These are phyloP conservation scores for Pentalonia nigronervosa DNA, from an alignment of 1,140 invertebrate genomes.

Conservation along the genomic window DNA sequence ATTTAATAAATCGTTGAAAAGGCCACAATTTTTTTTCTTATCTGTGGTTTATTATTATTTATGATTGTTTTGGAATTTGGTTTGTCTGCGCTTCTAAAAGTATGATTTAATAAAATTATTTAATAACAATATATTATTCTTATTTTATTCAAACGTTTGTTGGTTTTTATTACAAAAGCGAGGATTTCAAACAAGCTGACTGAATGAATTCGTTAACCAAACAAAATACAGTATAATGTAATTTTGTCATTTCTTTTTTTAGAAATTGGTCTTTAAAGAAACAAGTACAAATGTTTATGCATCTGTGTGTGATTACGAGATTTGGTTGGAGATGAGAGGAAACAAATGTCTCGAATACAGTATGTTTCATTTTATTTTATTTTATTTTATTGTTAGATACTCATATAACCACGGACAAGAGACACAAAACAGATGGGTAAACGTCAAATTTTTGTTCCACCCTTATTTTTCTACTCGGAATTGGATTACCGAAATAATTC, in stretches of 20 bases:
- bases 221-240: not conserved
- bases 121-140: not conserved
- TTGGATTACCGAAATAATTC: not conserved
- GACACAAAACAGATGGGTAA: not conserved
- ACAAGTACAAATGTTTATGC: not conserved
- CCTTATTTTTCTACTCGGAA: not conserved
- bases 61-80: not conserved
- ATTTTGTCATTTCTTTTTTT: not conserved
- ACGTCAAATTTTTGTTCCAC: not conserved
- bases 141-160: not conserved
- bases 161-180: not conserved
- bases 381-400: conserved; percentile 3
- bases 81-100: not conserved
- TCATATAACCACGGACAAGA: not conserved
- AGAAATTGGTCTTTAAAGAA: not conserved
- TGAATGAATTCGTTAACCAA: not conserved
- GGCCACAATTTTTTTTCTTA: not conserved
- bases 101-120: not conserved
- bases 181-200: not conserved
- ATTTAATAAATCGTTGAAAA: not conserved
- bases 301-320: not conserved
- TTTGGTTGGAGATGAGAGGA: not conserved
- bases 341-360: not conserved
- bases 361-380: conserved; percentile 6
- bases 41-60: not conserved